Evolutionary conservation across 2,888 invertebrate genomes (phyloP).

Genomic region (Craniophora ligustri): DNA sequence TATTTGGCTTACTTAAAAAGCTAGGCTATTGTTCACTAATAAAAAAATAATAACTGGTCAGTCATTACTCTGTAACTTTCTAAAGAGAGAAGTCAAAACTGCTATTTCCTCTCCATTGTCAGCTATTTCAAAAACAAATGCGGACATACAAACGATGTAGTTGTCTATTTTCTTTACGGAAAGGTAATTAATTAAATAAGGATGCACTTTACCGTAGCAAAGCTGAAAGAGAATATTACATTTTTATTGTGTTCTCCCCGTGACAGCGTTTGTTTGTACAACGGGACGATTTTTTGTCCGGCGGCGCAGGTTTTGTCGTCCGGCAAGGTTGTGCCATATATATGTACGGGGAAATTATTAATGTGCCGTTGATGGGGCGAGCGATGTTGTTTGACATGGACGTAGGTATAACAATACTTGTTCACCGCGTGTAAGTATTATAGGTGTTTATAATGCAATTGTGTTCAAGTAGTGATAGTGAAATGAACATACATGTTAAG

Average conservation of each 20-base stretch:
- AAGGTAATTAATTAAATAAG: conserved; percentile 19
- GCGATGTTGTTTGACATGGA: conserved; percentile 6
- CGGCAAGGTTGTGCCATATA: background rate
- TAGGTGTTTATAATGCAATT: too few species aligned
- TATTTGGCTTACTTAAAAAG: too few species aligned
- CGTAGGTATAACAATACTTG: too few species aligned
- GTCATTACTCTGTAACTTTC: too few species aligned
- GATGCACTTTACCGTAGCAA: conserved; percentile 9
- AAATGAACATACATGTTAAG: too few species aligned
- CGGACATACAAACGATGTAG: background rate
- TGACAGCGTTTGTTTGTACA: background rate
- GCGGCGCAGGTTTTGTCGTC: background rate
- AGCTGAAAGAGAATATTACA: background rate
- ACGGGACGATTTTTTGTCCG: background rate
- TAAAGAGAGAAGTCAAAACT: too few species aligned
- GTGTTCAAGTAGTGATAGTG: too few species aligned
- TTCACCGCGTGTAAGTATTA: too few species aligned
- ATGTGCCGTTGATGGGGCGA: conserved; percentile 17
- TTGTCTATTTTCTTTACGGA: background rate
- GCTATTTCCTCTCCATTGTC: background rate
- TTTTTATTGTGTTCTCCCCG: conserved; percentile 1
- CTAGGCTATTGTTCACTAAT: background rate
- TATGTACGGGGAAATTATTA: conserved; percentile 12
- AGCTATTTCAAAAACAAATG: background rate
- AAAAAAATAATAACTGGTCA: too few species aligned